Base-by-base conservation (phyloP, 1,140 invertebrate genomes). In the Antheraea mylitta region DNA sequence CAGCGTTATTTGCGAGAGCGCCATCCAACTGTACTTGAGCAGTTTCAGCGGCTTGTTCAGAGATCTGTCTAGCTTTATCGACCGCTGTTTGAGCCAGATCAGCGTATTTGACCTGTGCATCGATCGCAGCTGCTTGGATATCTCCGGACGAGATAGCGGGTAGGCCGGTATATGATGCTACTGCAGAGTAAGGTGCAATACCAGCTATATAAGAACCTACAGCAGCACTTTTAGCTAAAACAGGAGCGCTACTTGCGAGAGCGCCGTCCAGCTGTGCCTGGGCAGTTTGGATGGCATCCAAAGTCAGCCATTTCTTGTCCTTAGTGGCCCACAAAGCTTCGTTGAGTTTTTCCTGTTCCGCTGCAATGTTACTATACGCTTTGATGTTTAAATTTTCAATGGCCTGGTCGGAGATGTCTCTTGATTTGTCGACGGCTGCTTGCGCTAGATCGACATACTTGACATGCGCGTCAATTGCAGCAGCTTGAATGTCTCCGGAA, bases 401-500 rank as follows among this genome's bases (percentile, higher is more conserved):
- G 1, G 81, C 80, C 60, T 80, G 76, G 45, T 87, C 83, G 18
- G 74, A 64, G 37, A 77, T 18, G 58, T 81, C 81, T 36, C 79
- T 69, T 0, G 82, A 84, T 64, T 81, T 70, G 64, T 87, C 86
- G 22, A 67, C 81, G 8, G 77, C 64, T 0, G 76, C 69, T 60
- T 72, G 74, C 3, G 78, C 71, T 5, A 74, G 69, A 45, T 88
- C 85, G 9, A 77, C 72, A 0, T 71, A 73, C 70, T 81, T 76
- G 0, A 86, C 83, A 70, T 91, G 82, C 18, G 86, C 85, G 63
- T 91, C 76, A 10, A 89, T 87, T 30, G 72, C 78, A 16, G 85
- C 88, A 3, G 85, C 88, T 59, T 89, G 81, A 1, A 86, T 67
- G 67, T 90, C 86, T 9, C 83, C 88, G n/a, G 83, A 64, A 0